phyloP scores from a whole-genome alignment of 1,140 invertebrate species.

The Drosophila pallidifrons region DNA sequence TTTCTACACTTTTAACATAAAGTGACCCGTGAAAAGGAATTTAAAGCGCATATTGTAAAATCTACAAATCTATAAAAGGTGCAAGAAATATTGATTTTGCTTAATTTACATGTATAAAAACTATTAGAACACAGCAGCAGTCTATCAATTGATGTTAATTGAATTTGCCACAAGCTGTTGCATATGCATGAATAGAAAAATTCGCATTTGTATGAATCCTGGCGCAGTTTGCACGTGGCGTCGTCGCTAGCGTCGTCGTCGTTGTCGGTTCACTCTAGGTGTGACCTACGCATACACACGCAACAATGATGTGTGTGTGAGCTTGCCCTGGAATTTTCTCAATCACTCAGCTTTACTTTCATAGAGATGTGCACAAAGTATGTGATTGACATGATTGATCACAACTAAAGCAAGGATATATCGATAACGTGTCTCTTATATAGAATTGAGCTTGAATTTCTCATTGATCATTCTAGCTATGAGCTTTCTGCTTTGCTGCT shows the following conservation, averaged over 20 bases:
- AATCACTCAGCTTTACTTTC: neutral
- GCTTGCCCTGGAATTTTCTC: neutral
- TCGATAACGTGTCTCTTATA: too few relatives aligned
- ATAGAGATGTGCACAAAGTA: neutral
- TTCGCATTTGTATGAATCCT: conserved; percentile 19
- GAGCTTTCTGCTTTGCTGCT: too few relatives aligned
- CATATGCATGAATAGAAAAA: conserved; percentile 8
- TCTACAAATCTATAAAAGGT: conserved; percentile 37
- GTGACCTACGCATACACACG: conserved; percentile 26
- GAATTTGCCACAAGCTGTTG: conserved; percentile 48
- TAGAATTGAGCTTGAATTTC: too few relatives aligned
- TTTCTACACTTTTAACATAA: conserved; percentile 29
- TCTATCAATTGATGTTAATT: conserved; percentile 7
- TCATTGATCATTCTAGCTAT: too few relatives aligned
- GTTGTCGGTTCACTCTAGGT: conserved; percentile 19
- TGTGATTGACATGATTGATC: too few relatives aligned
- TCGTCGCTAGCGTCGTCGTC: too few relatives aligned
- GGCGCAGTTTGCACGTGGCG: conserved; percentile 24
- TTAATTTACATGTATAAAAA: conserved; percentile 12
- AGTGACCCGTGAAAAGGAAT: conserved; percentile 20
- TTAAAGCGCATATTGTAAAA: conserved; percentile 10
- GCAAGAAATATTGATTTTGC: conserved; percentile 60
- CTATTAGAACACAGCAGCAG: neutral
- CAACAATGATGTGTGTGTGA: conserved; percentile 3
- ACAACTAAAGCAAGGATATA: too few relatives aligned